A percentile compares a stretch with the other conserved stretches of the same genome.
These are phyloP conservation scores for Leptarthrus brevirostris DNA, from an alignment of 2,888 invertebrate genomes.

Conservation along the genomic window DNA sequence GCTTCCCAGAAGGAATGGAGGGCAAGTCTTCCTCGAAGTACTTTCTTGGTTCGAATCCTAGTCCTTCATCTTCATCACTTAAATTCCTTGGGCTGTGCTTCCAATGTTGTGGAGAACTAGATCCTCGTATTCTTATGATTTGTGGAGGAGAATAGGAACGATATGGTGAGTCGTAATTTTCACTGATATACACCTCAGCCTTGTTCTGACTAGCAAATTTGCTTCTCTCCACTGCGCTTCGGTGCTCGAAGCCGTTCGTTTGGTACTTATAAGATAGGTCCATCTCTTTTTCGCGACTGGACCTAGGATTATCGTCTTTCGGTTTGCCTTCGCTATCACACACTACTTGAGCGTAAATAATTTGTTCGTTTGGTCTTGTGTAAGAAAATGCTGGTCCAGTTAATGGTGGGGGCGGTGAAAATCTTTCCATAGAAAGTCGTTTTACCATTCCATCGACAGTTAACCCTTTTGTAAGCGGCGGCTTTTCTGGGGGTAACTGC, in stretches of 20 bases:
- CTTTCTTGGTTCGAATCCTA: constrained; percentile 75
- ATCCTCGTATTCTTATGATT: constrained; percentile 59
- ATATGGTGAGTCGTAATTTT: constrained; percentile 51
- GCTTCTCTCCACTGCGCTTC: constrained; percentile 48
- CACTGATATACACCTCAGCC: constrained; percentile 58
- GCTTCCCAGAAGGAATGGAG: neutral
- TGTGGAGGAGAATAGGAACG: constrained; percentile 55
- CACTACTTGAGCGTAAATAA: constrained; percentile 83
- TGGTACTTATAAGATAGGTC: constrained; percentile 49
- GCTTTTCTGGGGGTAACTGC: constrained; percentile 76
- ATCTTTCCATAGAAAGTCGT: constrained; percentile 78
- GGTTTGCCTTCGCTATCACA: constrained; percentile 65
- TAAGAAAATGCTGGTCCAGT: constrained; percentile 86
- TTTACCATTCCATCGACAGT: constrained; percentile 83
- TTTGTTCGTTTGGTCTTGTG: constrained; percentile 73
- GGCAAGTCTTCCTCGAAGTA: constrained; percentile 67
- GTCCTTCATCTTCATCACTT: constrained; percentile 83
- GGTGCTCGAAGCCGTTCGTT: constrained; percentile 36
- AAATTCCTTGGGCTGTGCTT: constrained; percentile 64
- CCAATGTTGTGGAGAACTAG: constrained; percentile 63
- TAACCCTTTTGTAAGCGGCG: constrained; percentile 76
- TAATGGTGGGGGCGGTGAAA: constrained; percentile 76
- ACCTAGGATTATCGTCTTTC: constrained; percentile 69
- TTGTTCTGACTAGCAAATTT: constrained; percentile 53
- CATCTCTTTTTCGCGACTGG: constrained; percentile 64